Evolutionary conservation across 2,888 invertebrate species (phyloP).

Genomic region (Ctena decussata): DNA sequence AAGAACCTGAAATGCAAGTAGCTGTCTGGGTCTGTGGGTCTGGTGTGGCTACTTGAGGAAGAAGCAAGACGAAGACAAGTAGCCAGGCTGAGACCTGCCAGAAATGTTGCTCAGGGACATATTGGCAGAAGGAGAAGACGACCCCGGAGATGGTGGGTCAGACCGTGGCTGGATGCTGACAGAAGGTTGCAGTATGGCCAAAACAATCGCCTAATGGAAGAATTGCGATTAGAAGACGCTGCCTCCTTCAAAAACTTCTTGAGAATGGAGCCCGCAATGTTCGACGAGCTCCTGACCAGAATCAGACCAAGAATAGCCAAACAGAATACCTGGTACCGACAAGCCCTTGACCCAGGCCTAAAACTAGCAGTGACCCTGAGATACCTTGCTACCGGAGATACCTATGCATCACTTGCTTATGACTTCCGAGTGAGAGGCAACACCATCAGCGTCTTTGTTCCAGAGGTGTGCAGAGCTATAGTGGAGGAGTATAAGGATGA

Average conservation of each 20-base stretch:
- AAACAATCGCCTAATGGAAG: slow-evolving; percentile 11
- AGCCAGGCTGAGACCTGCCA: too few relatives aligned
- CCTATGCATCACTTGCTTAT: not conserved
- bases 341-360: not conserved
- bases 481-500: too few relatives aligned
- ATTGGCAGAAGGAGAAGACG: too few relatives aligned
- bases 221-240: not conserved
- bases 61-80: too few relatives aligned
- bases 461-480: too few relatives aligned
- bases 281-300: not conserved
- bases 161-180: slow-evolving; percentile 17
- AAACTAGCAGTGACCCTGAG: slow-evolving; percentile 10
- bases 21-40: too few relatives aligned
- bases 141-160: slow-evolving; percentile 18
- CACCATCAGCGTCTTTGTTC: too few relatives aligned
- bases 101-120: too few relatives aligned
- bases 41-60: too few relatives aligned
- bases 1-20: too few relatives aligned
- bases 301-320: not conserved
- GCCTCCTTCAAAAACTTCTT: not conserved
- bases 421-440: too few relatives aligned
- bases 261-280: not conserved
- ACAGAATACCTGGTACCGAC: slow-evolving; percentile 24
- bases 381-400: not conserved
- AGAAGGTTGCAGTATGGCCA: slow-evolving; percentile 18